Percentiles rank a stretch among this genome's conserved stretches.
These are phyloP conservation scores for Neoniphon sammara DNA, from an alignment of 2,797 vertebrate species.

Conservation along the genomic window DNA sequence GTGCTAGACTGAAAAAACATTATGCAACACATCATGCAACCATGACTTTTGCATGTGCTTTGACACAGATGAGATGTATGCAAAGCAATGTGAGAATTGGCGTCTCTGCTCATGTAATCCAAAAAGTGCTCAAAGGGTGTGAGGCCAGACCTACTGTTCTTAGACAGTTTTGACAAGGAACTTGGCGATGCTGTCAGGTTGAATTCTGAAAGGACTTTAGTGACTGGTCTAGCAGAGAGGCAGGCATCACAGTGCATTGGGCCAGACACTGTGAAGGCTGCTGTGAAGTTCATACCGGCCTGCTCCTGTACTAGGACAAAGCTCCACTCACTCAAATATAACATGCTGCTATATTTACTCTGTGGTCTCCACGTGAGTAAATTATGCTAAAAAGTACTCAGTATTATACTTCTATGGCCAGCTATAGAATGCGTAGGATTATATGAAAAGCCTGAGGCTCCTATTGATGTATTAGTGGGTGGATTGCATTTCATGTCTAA, in stretches of 20 bases:
- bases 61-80: constrained; percentile 49
- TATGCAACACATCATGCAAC: constrained; percentile 37
- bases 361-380: not conserved
- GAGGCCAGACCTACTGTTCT: constrained; percentile 34
- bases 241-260: constrained; percentile 41
- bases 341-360: constrained; percentile 1
- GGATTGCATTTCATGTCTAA: constrained; percentile 45
- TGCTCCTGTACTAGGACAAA: not conserved
- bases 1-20: constrained; percentile 39
- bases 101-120: constrained; percentile 42
- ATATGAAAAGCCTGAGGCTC: constrained; percentile 47
- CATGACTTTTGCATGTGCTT: constrained; percentile 29
- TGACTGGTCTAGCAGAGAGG: constrained; percentile 45
- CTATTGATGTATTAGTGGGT: constrained; percentile 70
- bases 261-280: constrained; percentile 37
- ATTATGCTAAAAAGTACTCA: not conserved
- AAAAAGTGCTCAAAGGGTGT: constrained; percentile 28
- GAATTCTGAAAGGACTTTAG: constrained; percentile 71
- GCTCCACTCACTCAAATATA: not conserved
- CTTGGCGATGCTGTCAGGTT: constrained; percentile 79
- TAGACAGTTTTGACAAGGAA: constrained; percentile 80
- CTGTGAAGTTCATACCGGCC: constrained; percentile 29
- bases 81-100: constrained; percentile 29
- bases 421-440: constrained; percentile 57
- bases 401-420: constrained; percentile 6